These are phyloP conservation scores for Leucophenga varia DNA, from an alignment of 1,140 invertebrate genomes.

Conservation along the genomic window DNA sequence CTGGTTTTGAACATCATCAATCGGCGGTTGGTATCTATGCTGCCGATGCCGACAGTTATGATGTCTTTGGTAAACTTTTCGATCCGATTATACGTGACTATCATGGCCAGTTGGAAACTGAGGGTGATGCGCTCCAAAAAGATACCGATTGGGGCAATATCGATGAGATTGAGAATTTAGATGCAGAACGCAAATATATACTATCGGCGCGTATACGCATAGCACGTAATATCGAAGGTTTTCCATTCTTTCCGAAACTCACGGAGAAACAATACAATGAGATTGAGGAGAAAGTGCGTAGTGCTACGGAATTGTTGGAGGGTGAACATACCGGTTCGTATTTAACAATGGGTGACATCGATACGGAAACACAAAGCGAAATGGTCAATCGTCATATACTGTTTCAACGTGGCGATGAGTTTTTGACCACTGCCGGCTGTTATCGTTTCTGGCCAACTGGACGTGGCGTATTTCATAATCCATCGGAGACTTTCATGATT, in stretches of 20 bases:
- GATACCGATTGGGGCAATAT: conserved; percentile 70
- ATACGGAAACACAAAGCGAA: conserved; percentile 67
- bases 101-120: conserved; percentile 65
- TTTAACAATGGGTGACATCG: conserved; percentile 69
- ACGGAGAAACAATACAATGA: conserved; percentile 66
- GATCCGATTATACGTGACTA: conserved; percentile 79
- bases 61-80: conserved; percentile 69
- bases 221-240: conserved; percentile 68
- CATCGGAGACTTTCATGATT: conserved; percentile 69
- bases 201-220: conserved; percentile 75
- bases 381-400: conserved; percentile 78
- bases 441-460: conserved; percentile 78
- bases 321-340: conserved; percentile 70
- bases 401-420: conserved; percentile 75
- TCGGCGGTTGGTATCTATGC: conserved; percentile 72
- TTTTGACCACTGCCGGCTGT: conserved; percentile 69
- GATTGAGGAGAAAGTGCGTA: conserved; percentile 41
- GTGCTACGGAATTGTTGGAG: conserved; percentile 44
- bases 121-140: conserved; percentile 60
- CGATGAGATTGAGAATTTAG: conserved; percentile 68
- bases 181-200: conserved; percentile 70
- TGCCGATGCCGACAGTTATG: conserved; percentile 72
- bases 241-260: conserved; percentile 76
- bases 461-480: conserved; percentile 70
- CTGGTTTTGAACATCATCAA: conserved; percentile 66